These are phyloP conservation scores for Drosophila kokeensis DNA, from an alignment of 2,888 invertebrate species.

Conservation along the genomic window DNA sequence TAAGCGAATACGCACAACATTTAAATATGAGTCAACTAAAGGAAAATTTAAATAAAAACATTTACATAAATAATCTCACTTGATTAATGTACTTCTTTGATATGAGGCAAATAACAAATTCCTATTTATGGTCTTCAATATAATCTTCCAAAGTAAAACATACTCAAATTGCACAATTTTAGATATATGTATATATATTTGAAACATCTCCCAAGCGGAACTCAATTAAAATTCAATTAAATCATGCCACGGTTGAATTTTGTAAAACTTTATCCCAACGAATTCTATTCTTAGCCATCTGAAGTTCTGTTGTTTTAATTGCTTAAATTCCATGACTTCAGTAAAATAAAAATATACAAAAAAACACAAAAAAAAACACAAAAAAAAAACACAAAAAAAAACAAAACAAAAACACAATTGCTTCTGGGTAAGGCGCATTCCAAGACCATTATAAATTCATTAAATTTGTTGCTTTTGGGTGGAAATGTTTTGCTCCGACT, in stretches of 20 bases:
- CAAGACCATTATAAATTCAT: slow-evolving; percentile 39
- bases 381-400: neutral
- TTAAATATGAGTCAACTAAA: slow-evolving; percentile 11
- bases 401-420: neutral
- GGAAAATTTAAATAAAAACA: neutral
- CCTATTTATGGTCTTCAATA: neutral
- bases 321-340: slow-evolving; percentile 38
- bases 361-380: neutral
- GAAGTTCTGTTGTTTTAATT: slow-evolving; percentile 15
- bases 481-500: slow-evolving; percentile 19
- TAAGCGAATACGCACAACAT: slow-evolving; percentile 15
- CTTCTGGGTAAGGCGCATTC: slow-evolving; percentile 18
- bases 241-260: neutral
- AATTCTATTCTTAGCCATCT: slow-evolving; percentile 26
- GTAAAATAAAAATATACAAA: neutral
- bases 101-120: neutral
- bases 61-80: neutral
- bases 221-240: neutral
- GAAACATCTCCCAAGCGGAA: neutral
- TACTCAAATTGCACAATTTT: neutral
- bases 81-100: neutral
- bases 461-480: slow-evolving; percentile 17
- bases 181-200: neutral
- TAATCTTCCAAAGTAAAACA: neutral
- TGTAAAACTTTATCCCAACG: slow-evolving; percentile 1